Percentiles rank a stretch among this genome's conserved stretches.
Conservation (phyloP, 2,113 vertebrate genomes). For the Spilogale gracilis region DNA sequence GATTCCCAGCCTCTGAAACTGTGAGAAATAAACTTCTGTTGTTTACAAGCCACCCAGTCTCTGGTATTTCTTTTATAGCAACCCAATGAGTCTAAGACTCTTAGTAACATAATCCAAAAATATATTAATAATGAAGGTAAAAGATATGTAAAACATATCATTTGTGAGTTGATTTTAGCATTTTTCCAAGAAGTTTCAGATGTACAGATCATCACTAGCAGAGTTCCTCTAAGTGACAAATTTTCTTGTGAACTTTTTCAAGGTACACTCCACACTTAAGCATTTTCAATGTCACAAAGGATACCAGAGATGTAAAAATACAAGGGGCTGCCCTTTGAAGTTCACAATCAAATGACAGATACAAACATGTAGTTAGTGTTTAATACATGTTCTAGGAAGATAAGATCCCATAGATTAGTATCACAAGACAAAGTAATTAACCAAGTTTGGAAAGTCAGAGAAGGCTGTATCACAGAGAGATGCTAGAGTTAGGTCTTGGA, state of each 20-base stretch:
- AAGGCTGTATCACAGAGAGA: background rate
- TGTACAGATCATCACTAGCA: background rate
- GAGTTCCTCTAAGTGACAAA: background rate
- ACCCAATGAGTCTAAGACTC: background rate
- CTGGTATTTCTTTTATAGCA: background rate
- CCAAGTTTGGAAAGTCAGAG: background rate
- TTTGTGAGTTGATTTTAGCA: background rate
- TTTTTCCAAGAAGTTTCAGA: constrained; percentile 39
- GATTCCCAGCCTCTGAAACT: background rate
- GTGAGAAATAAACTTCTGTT: background rate
- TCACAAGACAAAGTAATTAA: background rate
- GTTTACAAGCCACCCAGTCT: background rate
- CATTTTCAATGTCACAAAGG: constrained; percentile 23
- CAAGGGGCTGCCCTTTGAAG: background rate
- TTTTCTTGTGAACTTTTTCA: background rate
- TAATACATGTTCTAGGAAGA: background rate
- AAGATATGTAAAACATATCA: background rate
- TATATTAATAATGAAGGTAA: background rate
- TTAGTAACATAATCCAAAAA: background rate
- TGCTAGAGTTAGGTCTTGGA: background rate
- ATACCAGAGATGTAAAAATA: background rate
- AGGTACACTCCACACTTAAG: background rate
- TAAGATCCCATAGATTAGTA: background rate
- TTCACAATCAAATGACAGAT: background rate
- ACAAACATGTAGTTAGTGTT: background rate